Conservation (phyloP, 2,888 invertebrate genomes). For the Ochropacha duplaris region DNA sequence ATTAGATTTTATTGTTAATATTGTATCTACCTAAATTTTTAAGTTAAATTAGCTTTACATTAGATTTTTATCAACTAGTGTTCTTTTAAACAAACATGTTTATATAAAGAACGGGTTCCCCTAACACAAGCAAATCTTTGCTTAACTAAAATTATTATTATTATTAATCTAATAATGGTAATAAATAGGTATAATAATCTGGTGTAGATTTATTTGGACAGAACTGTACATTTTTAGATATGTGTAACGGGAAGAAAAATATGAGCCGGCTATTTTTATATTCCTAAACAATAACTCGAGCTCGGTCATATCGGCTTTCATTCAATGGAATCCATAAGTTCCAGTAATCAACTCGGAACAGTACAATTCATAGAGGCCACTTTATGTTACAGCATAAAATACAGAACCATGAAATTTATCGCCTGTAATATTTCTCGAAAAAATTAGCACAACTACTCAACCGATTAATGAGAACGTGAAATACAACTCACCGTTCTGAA, state of each 20-base stretch:
- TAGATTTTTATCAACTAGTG: no score
- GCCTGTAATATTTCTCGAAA: slow-evolving; percentile 68
- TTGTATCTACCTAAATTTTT: no score
- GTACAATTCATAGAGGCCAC: slow-evolving; percentile 51
- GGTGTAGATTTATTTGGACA: no score
- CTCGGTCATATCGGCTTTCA: slow-evolving; percentile 35
- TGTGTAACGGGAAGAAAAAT: not conserved
- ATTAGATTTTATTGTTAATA: no score
- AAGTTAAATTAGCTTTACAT: no score
- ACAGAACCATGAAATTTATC: slow-evolving; percentile 69
- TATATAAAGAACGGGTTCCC: no score
- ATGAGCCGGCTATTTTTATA: slow-evolving; percentile 1
- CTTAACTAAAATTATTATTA: no score
- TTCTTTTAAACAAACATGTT: no score
- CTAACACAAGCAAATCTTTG: no score
- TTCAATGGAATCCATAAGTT: slow-evolving; percentile 55
- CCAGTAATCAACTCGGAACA: slow-evolving; percentile 54
- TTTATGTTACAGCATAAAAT: slow-evolving; percentile 66
- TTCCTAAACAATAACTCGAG: slow-evolving; percentile 13
- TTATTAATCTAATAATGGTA: no score
- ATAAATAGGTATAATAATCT: no score
- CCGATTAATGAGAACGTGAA: slow-evolving; percentile 79
- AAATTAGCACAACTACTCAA: slow-evolving; percentile 78
- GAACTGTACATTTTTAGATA: no score
- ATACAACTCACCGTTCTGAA: slow-evolving; percentile 65